Evolutionary conservation across 2,888 invertebrate genomes (phyloP), one percentile per base, ranked within the genome.

Genomic region (Osmoderma eremita): DNA sequence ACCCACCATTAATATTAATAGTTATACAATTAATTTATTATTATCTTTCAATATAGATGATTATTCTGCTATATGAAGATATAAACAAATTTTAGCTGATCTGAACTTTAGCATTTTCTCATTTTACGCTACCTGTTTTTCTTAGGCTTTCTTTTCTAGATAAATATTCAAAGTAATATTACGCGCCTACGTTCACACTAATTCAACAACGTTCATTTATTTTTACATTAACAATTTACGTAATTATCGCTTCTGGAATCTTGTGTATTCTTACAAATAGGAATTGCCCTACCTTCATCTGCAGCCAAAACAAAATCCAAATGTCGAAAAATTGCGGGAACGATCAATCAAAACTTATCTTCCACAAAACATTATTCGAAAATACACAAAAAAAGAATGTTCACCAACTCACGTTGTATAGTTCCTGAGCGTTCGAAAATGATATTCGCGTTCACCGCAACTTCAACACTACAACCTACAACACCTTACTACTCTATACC

Each of bases 361-460:
- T 22, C 41, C 20, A n/a, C 17, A 13, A 12, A 56, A 41, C 56
- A 56, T 56, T 56, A 20, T 56, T n/a, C 56, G 8, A 22, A 41
- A 56, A 41, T 13, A 39, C 13, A 39, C 18, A 39, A 18, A 12
- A 41, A 54, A 20, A 18, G 54, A 30, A n/a, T n/a, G n/a, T n/a
- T 56, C 56, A 41, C 39, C 41, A 13, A 38, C 56, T n/a, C 24
- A 15, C 42, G 17, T 45, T 30, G 30, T 30, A 58, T 30, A 45
- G 30, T 13, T 56, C 8, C 22, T 18, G 39, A 41, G 20, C 20
- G 41, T 20, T 56, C n/a, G 56, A 39, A 58, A 58, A 58, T 24
- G 30, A 36, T 42, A 24, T 58, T 58, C 30, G 39, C 58, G 58
- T 17, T 58, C 45, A 12, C 58, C 24, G 42, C 24, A 22, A 30